Evolutionary conservation across 2,888 invertebrate genomes (phyloP).

Genomic region (Linnaemya vulpina): DNA sequence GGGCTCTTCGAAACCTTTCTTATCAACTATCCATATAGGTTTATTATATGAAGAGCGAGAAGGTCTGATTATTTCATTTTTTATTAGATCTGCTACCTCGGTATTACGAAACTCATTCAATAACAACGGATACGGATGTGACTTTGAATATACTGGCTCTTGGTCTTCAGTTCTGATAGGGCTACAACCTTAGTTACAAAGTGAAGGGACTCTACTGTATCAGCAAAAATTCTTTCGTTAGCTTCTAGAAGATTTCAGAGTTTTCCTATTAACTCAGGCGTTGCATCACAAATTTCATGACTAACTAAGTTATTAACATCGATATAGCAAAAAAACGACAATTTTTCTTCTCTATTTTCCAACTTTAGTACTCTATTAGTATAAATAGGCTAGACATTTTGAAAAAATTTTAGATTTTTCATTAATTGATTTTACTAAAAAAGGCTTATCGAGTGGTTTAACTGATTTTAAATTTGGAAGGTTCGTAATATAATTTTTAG

Average conservation of each 20-base stretch:
- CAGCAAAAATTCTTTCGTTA: conserved; percentile 24
- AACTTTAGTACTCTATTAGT: too few relatives aligned
- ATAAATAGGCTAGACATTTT: conserved; percentile 52
- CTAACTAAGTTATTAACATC: conserved; percentile 22
- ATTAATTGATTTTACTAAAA: conserved; percentile 58
- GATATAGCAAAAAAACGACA: conserved; percentile 13
- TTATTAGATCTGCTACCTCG: conserved; percentile 23
- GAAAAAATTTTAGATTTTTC: conserved; percentile 37
- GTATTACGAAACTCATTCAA: conserved; percentile 32
- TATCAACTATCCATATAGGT: conserved; percentile 49
- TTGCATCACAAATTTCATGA: conserved; percentile 23
- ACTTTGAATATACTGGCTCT: conserved; percentile 50
- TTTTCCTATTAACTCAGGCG: neutral
- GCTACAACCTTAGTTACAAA: conserved; percentile 72
- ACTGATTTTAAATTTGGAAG: conserved; percentile 27
- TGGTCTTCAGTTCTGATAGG: conserved; percentile 54
- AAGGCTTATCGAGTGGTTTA: conserved; percentile 34
- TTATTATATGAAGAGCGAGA: conserved; percentile 53
- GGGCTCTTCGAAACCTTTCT: conserved; percentile 41
- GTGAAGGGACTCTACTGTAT: conserved; percentile 13
- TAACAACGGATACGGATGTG: conserved; percentile 38
- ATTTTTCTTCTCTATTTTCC: conserved; percentile 44
- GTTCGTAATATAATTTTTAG: conserved; percentile 53
- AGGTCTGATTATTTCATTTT: conserved; percentile 45
- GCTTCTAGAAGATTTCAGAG: conserved; percentile 7